Conservation (phyloP, 2,113 vertebrate species). For the Sitta europaea region DNA sequence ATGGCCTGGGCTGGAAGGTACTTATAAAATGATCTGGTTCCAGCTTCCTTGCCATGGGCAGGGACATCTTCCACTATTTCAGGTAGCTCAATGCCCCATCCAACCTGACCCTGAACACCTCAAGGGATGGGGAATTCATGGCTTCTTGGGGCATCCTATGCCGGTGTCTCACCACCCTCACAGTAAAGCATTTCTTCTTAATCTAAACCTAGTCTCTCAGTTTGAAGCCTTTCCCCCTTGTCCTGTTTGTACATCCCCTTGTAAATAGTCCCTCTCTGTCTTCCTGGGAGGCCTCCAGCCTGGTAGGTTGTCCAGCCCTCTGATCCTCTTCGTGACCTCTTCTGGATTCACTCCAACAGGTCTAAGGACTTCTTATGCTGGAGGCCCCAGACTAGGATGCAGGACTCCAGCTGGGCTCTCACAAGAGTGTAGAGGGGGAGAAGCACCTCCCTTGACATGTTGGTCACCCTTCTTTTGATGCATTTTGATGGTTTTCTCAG, state of each 20-base stretch:
- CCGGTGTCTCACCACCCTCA: neutral
- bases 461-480: neutral
- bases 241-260: neutral
- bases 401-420: neutral
- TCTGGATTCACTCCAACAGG: neutral
- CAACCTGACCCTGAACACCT: neutral
- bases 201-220: neutral
- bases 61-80: neutral
- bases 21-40: neutral
- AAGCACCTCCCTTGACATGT: neutral
- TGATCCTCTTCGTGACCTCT: neutral
- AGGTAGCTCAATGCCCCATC: no score
- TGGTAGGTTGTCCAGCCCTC: neutral
- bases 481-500: neutral
- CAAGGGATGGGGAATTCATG: no score
- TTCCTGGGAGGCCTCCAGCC: no score
- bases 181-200: neutral
- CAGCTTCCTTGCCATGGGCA: fast-evolving
- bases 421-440: neutral
- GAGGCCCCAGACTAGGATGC: neutral
- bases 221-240: neutral
- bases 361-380: neutral
- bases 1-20: neutral
- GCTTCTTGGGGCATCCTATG: neutral
- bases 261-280: neutral